Evolutionary conservation across 2,888 invertebrate genomes (phyloP), one percentile per base, ranked within the genome.

Genomic region (Xanthia icteritia): DNA sequence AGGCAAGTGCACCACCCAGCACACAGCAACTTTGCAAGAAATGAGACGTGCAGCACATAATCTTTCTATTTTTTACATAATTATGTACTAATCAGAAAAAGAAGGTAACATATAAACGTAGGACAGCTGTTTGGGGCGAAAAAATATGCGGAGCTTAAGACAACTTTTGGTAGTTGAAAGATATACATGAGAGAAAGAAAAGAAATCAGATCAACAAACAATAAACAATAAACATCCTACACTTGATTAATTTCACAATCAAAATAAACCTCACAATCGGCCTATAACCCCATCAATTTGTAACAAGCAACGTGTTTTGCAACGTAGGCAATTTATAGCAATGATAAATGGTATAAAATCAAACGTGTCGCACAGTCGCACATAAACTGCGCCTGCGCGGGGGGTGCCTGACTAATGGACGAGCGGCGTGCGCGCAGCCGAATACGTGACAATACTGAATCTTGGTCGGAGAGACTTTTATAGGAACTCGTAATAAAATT

Each of bases 341-440:
- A 83, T 88, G 87, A 86, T 85, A 88, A 88, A 86, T 86, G 81
- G 78, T 85, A 87, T 86, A 83, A 83, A 90, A 94, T 94, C 92
- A 94, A 92, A 93, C 93, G 92, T 93, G 92, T 90, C 86, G 87
- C 78, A 86, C 87, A 92, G 92, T 90, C 85, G 88, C 77, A 86
- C 88, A 92, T 92, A 93, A 93, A 94, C 88, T 91, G 92, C 92
- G 92, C 90, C 90, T 84, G 92, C 86, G 92, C 85, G 86, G 80
- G 86, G 86, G 84, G 83, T 64, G 89, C 80, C 81, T 92, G 92
- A 94, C 89, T 92, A 94, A 94, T 94, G 92, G 79, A 81, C 87
- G 87, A 84, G 84, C 91, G 89, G 83, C 91, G 92, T 91, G 93
- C 91, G 90, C 86, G 85, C 85, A 86, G 81, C 87, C 80, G 75